These are phyloP conservation scores for Ictidomys tridecemlineatus DNA, from an alignment of 2,113 vertebrate species.

Conservation along the genomic window DNA sequence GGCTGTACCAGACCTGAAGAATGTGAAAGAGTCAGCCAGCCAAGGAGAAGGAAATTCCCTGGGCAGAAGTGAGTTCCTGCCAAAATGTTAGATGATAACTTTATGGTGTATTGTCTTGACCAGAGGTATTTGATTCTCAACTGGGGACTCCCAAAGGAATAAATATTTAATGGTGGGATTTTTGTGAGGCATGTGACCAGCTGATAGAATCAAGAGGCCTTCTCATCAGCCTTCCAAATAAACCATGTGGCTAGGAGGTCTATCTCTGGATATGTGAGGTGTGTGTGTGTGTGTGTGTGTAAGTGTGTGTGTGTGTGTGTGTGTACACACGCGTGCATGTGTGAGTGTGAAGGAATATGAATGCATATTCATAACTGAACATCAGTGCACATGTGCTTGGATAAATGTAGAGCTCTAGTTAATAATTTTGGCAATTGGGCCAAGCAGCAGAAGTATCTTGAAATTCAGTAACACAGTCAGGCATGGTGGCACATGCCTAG, in stretches of 20 bases:
- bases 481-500: too few species aligned
- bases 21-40: slow-evolving; percentile 41
- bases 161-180: slow-evolving; percentile 74
- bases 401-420: slow-evolving; percentile 49
- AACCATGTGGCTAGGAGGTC: background rate
- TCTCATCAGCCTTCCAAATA: background rate
- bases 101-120: slow-evolving; percentile 65
- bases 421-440: slow-evolving; percentile 45
- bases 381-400: background rate
- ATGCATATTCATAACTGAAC: background rate
- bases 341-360: background rate
- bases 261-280: background rate
- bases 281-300: background rate
- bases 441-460: slow-evolving; percentile 44
- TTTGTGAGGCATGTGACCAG: slow-evolving; percentile 48
- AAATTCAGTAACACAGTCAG: slow-evolving; percentile 14
- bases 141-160: slow-evolving; percentile 66
- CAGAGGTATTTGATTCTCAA: slow-evolving; percentile 74
- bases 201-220: slow-evolving; percentile 7
- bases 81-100: slow-evolving; percentile 73
- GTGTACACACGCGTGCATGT: background rate
- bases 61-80: slow-evolving; percentile 45
- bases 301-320: background rate
- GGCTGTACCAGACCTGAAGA: slow-evolving; percentile 15
- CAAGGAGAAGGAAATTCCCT: background rate